A percentile compares a stretch with the other conserved stretches of the same genome.
phyloP scores from a whole-genome alignment of 2,797 vertebrate genomes.

The Phylloscopus collybita region DNA sequence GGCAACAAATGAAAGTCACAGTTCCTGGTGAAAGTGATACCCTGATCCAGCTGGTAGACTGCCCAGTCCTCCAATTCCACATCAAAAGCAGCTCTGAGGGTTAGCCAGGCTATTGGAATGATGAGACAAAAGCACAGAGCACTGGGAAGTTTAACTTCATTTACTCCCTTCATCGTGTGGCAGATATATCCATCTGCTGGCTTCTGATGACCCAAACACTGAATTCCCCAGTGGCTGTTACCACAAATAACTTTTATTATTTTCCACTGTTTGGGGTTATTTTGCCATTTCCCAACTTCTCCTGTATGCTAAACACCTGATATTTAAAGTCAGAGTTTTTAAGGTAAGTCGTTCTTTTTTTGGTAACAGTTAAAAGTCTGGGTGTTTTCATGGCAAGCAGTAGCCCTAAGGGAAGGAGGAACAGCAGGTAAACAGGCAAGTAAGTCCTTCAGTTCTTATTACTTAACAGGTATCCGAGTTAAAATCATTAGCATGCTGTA shows the following conservation, averaged over 20 bases:
- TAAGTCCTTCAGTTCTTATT: neutral
- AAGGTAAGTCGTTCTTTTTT: neutral
- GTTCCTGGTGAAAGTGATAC: neutral
- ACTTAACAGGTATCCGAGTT: neutral
- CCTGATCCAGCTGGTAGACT: neutral
- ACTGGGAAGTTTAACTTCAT: neutral
- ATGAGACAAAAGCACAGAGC: neutral
- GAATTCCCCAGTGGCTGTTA: neutral
- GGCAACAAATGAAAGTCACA: neutral
- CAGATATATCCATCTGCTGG: neutral
- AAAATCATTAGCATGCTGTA: neutral
- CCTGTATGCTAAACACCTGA: rapidly evolving
- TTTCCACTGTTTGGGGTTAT: neutral
- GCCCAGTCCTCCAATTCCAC: neutral
- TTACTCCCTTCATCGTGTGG: neutral
- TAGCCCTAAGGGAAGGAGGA: neutral
- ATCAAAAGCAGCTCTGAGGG: neutral
- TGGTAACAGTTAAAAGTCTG: neutral
- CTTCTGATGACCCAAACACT: neutral
- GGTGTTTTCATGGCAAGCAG: neutral
- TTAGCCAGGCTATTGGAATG: neutral
- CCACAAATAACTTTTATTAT: neutral
- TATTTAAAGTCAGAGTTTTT: neutral
- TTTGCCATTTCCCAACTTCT: neutral
- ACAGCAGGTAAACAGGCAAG: neutral